phyloP scores from a whole-genome alignment of 2,797 vertebrate genomes.

The Paedocypris micromegethes region DNA sequence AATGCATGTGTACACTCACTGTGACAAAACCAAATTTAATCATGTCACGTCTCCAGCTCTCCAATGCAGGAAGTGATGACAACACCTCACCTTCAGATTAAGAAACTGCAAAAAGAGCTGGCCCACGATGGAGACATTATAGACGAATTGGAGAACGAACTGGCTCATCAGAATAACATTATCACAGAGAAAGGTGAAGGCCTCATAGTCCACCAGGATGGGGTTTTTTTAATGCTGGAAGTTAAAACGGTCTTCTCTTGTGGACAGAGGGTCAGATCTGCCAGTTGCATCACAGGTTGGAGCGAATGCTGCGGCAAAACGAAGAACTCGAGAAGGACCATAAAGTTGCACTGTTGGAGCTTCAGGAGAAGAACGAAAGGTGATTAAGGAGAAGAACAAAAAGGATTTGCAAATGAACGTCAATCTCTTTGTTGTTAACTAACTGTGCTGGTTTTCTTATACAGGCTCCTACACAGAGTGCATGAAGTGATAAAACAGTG shows the following conservation, averaged over 20 bases:
- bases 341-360: slow-evolving; percentile 10
- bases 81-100: slow-evolving; percentile 87
- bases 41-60: slow-evolving; percentile 55
- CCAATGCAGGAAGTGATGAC: slow-evolving; percentile 88
- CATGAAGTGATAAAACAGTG: slow-evolving; percentile 80
- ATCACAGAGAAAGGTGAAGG: slow-evolving; percentile 76
- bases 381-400: background rate
- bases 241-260: background rate
- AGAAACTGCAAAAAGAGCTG: slow-evolving; percentile 76
- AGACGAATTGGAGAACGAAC: slow-evolving; percentile 80
- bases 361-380: slow-evolving; percentile 43
- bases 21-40: too few relatives aligned
- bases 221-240: too few relatives aligned
- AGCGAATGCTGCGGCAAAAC: slow-evolving; percentile 34
- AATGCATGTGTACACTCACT: too few relatives aligned
- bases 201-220: too few relatives aligned
- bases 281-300: slow-evolving; percentile 39
- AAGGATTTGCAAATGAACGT: too few relatives aligned
- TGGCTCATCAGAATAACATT: slow-evolving; percentile 65
- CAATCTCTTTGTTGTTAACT: too few relatives aligned
- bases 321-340: slow-evolving; percentile 37
- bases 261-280: slow-evolving; percentile 36
- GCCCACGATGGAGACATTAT: slow-evolving; percentile 74
- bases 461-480: slow-evolving; percentile 77
- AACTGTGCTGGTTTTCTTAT: background rate